A percentile compares a stretch with the other conserved stretches of the same genome.
Conservation (phyloP, 2,113 vertebrate genomes). For the Elachura formosa region DNA sequence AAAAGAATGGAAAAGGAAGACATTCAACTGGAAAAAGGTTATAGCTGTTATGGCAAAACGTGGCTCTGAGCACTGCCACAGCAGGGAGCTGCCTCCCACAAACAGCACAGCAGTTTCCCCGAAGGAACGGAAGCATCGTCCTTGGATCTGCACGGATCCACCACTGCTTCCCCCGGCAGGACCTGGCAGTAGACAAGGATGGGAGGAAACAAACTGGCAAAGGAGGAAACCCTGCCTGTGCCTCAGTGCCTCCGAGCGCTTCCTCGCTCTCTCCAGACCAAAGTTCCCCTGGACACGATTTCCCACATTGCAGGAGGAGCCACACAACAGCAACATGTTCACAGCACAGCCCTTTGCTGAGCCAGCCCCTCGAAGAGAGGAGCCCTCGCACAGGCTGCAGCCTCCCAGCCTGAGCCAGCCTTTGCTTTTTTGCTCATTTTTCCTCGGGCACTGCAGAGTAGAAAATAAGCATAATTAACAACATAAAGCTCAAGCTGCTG, state of each 20-base stretch:
- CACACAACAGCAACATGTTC: conserved; percentile 1
- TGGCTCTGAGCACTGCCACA: not conserved
- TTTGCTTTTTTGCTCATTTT: not conserved
- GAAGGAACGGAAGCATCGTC: not conserved
- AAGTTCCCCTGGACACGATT: not conserved
- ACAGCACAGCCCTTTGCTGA: not conserved
- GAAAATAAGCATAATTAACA: not conserved
- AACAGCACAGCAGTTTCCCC: not conserved
- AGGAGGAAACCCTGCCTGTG: not conserved
- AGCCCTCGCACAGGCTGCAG: not conserved
- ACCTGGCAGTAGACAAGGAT: not conserved
- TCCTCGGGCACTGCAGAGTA: not conserved
- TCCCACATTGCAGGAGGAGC: not conserved
- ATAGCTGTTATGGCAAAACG: not conserved
- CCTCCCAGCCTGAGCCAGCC: not conserved
- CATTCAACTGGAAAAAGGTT: not conserved
- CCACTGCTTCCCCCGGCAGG: not conserved
- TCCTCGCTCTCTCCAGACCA: not conserved
- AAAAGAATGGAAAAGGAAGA: not conserved
- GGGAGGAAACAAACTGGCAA: not conserved
- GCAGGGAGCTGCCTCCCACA: not conserved
- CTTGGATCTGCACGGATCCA: not conserved
- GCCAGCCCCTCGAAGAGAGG: not conserved
- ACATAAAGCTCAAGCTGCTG: not conserved
- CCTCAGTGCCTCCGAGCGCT: not conserved